Percentiles rank a stretch among this genome's conserved stretches.
phyloP scores from a whole-genome alignment of 2,797 vertebrate species.

The Pogoniulus pusillus region DNA sequence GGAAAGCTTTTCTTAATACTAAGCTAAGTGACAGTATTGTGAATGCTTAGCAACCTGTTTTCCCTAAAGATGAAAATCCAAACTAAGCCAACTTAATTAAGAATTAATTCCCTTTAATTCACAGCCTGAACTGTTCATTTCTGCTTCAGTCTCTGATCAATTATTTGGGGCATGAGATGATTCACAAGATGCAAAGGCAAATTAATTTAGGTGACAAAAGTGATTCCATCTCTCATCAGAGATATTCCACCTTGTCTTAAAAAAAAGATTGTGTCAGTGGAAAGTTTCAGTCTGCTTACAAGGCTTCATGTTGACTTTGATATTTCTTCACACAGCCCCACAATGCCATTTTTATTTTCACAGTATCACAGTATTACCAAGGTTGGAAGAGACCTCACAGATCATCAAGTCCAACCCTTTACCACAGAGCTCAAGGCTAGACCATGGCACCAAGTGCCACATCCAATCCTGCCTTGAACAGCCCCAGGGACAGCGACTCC shows the following conservation, averaged over 20 bases:
- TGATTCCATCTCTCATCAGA: neutral
- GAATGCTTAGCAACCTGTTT: conserved; percentile 42
- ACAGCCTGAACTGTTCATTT: conserved; percentile 46
- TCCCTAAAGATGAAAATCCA: conserved; percentile 59
- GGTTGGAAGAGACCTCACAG: too few species aligned
- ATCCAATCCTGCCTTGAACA: too few species aligned
- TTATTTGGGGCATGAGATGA: conserved; percentile 51
- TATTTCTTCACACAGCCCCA: neutral
- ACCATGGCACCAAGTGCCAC: too few species aligned
- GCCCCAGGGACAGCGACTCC: too few species aligned
- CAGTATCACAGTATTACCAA: too few species aligned
- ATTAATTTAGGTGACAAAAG: conserved; percentile 61
- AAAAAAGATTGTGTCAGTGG: neutral
- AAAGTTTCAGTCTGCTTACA: neutral
- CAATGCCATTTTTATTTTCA: neutral
- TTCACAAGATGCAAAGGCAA: conserved; percentile 32
- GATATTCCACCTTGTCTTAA: neutral
- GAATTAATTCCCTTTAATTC: conserved; percentile 69
- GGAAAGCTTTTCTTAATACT: conserved; percentile 40
- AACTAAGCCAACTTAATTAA: conserved; percentile 70
- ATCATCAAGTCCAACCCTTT: too few species aligned
- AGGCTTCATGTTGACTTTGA: neutral
- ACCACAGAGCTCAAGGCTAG: too few species aligned
- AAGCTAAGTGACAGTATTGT: neutral
- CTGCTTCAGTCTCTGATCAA: conserved; percentile 31